Evolutionary conservation across 1,140 invertebrate species (phyloP).

Genomic region (Chrysoperla carnea): DNA sequence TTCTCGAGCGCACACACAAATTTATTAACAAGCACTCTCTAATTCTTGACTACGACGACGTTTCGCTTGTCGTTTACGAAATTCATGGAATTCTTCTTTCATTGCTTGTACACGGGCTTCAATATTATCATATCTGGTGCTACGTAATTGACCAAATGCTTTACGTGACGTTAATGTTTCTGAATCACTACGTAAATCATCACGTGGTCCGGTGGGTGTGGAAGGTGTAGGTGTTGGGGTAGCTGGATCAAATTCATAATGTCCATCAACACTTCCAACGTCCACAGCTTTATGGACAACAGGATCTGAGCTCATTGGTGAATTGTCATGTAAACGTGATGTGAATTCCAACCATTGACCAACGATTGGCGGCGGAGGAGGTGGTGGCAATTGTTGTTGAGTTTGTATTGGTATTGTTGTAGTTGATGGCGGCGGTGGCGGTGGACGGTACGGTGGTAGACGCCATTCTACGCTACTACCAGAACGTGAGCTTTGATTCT

Average conservation of each 20-base stretch:
- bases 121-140: slow-evolving; percentile 55
- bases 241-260: slow-evolving; percentile 83
- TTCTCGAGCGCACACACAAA: too few species aligned
- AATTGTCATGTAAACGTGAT: slow-evolving; percentile 22
- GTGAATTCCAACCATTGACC: slow-evolving; percentile 40
- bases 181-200: slow-evolving; percentile 28
- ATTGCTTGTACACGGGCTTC: slow-evolving; percentile 83
- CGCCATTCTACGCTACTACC: slow-evolving; percentile 58
- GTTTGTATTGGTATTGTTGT: slow-evolving; percentile 12
- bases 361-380: slow-evolving; percentile 37
- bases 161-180: slow-evolving; percentile 17
- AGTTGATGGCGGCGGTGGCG: slow-evolving; percentile 36
- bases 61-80: slow-evolving; percentile 69
- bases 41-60: slow-evolving; percentile 44
- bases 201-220: slow-evolving; percentile 42
- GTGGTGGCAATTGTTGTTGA: slow-evolving; percentile 14
- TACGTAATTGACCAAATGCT: slow-evolving; percentile 17
- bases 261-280: slow-evolving; percentile 78
- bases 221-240: slow-evolving; percentile 58
- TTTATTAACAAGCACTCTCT: slow-evolving; percentile 52
- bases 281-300: slow-evolving; percentile 36
- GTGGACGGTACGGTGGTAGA: slow-evolving; percentile 52
- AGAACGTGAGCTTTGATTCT: slow-evolving; percentile 45
- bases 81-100: slow-evolving; percentile 90
- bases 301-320: slow-evolving; percentile 30